Evolutionary conservation across 1,140 invertebrate species (phyloP).

Genomic region (Atopsyche davidsoni): DNA sequence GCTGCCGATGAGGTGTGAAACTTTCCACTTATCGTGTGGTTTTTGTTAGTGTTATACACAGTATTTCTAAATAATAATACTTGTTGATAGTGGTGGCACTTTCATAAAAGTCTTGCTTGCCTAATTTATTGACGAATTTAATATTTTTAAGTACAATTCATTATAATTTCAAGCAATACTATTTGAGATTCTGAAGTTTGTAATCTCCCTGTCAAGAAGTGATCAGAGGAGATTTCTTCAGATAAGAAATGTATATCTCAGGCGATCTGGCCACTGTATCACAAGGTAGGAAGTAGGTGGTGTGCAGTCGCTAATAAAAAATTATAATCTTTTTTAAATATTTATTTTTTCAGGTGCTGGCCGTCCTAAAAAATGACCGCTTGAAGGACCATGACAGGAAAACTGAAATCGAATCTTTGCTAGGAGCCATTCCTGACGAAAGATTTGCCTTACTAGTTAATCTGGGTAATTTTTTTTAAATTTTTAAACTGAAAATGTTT

Average conservation of each 20-base stretch:
- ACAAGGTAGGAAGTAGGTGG: not conserved
- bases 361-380: slow-evolving; percentile 92
- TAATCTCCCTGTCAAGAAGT: too few relatives aligned
- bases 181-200: too few relatives aligned
- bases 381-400: slow-evolving; percentile 92
- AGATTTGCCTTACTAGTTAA: slow-evolving; percentile 92
- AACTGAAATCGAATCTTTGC: slow-evolving; percentile 81
- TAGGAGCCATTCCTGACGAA: slow-evolving; percentile 88
- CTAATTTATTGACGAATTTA: too few relatives aligned
- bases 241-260: not conserved
- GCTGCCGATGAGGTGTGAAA: slow-evolving; percentile 86
- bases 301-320: not conserved
- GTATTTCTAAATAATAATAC: too few relatives aligned
- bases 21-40: too few relatives aligned
- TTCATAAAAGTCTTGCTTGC: too few relatives aligned
- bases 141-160: too few relatives aligned
- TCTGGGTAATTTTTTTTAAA: slow-evolving; percentile 55
- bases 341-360: slow-evolving; percentile 54
- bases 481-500: too few relatives aligned
- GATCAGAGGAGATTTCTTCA: too few relatives aligned
- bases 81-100: too few relatives aligned
- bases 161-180: too few relatives aligned
- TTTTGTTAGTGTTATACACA: too few relatives aligned
- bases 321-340: not conserved
- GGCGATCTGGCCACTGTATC: not conserved